Evolutionary conservation across 2,797 vertebrate species (phyloP).

Genomic region (Phyllotis vaccarum): DNA sequence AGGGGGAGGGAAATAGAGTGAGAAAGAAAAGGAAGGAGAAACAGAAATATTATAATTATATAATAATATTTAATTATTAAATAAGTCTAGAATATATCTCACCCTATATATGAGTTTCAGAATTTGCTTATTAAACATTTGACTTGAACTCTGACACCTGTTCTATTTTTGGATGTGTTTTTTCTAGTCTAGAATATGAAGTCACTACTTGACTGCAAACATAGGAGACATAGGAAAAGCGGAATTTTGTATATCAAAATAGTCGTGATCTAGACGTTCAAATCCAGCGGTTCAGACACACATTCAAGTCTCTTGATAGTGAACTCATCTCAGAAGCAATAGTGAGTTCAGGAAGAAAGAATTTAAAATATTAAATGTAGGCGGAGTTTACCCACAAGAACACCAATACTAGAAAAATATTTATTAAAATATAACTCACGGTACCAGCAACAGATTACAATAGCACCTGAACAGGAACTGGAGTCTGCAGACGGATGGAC

Average conservation of each 20-base stretch:
- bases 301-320: not conserved
- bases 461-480: no score
- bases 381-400: no score
- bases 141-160: not conserved
- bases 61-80: no score
- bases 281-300: not conserved
- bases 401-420: no score
- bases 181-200: not conserved
- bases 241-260: not conserved
- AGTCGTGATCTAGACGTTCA: conserved; percentile 1
- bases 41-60: no score
- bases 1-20: no score
- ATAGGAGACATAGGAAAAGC: not conserved
- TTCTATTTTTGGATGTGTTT: not conserved
- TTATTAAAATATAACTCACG: no score
- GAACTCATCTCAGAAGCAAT: not conserved
- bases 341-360: not conserved
- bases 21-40: not conserved
- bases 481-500: no score
- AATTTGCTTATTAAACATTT: not conserved
- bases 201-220: not conserved
- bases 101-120: not conserved
- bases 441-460: no score
- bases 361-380: not conserved
- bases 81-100: not conserved